Base-by-base conservation (phyloP, 2,797 vertebrate species). In the Pelochelys cantorii region DNA sequence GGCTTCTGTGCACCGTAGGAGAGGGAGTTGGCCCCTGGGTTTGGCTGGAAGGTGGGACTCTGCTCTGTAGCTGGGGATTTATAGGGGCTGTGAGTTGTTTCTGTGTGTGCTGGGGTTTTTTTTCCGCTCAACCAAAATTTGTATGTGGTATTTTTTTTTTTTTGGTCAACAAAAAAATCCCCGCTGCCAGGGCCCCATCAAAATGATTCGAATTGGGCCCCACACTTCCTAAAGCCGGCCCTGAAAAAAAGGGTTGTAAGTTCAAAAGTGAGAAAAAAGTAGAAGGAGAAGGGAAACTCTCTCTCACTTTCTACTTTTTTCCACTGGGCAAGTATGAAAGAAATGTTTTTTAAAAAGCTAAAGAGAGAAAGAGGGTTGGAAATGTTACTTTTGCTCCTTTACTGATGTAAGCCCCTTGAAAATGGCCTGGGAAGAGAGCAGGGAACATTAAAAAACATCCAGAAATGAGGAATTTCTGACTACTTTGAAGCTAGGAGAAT, bases 271-370 rank as follows among this genome's bases (percentile, higher is more conserved):
- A 60, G 59, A 29, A 13, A 60, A 60, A 29, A 13, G 27, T 27
- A 5, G 29, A 29, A 13, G 12, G 59, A 27, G 59, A 27, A 13
- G 27, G 11, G 11, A 25, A 27, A 0, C 1, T 0, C 0, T 8
- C 20, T 0, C 31, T 85, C 34, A 48, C 42, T 8, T 48, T 48
- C 42, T 48, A 14, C 25, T 6, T 60, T 54, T 90, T 87, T 75
- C 60, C 53, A 71, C 18, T 13, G 0, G 0, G 1, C 4, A 62
- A 37, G n/a, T 83, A 56, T 23, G 85, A 85, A 82, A 91, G 27
- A 60, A 60, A 23, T 59, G 11, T 48, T 48, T 48, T 48, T 48
- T 48, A 59, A 57, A 57, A 57, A 57, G 11, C 10, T 7, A 17
- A n/a, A 25, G 88, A 75, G 54, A 22, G 23, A 53, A 65, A 60